A percentile compares a stretch with the other conserved stretches of the same genome.
Evolutionary conservation across 2,113 vertebrate genomes (phyloP).

Genomic region (Chloropsis cyanopogon): DNA sequence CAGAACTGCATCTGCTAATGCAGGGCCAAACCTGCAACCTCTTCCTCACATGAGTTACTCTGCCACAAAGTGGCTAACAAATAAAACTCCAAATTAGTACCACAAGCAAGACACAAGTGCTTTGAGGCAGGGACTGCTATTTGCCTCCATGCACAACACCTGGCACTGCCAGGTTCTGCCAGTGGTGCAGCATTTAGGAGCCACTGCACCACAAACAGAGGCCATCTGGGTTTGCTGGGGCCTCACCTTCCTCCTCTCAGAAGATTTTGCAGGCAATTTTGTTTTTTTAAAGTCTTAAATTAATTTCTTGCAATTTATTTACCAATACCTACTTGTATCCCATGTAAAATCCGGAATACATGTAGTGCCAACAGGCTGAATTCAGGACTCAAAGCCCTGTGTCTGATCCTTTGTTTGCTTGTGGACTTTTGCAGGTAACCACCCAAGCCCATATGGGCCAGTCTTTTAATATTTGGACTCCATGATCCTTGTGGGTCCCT

Average conservation of each 20-base stretch:
- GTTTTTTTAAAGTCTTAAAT: not conserved
- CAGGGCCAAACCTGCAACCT: not conserved
- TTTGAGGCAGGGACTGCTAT: not conserved
- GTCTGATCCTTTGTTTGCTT: not conserved
- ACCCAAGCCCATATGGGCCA: not conserved
- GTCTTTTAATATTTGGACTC: not conserved
- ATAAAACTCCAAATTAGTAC: not conserved
- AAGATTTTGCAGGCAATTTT: not conserved
- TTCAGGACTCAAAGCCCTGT: not conserved
- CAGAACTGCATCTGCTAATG: not conserved
- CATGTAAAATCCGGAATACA: not conserved
- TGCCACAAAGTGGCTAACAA: not conserved
- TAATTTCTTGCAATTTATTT: not conserved
- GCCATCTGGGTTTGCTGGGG: not conserved
- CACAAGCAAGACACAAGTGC: not conserved
- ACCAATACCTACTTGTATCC: not conserved
- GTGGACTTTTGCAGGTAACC: not conserved
- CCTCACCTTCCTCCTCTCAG: not conserved
- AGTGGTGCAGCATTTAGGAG: not conserved
- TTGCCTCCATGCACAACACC: not conserved
- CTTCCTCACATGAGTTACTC: not conserved
- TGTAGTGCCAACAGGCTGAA: not conserved
- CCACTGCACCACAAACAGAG: not conserved
- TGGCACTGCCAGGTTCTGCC: not conserved
- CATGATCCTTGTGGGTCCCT: not conserved